Evolutionary conservation across 2,797 vertebrate genomes (phyloP).

Genomic region (Adelosebastes latens): DNA sequence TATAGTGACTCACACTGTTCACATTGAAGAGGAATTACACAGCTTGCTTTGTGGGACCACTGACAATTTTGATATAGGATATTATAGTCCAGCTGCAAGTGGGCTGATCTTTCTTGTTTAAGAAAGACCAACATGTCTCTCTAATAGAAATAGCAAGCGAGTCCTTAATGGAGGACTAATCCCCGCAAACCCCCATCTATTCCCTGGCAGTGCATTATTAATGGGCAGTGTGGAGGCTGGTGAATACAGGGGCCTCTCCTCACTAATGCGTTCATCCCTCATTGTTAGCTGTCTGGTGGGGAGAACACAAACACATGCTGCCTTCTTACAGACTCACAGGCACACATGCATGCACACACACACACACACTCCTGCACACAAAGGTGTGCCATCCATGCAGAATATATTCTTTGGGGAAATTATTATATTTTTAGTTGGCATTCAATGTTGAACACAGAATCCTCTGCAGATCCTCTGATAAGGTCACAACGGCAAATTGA

Average conservation of each 20-base stretch:
- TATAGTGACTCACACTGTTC: neutral
- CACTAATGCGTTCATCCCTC: slow-evolving; percentile 79
- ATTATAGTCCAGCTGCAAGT: slow-evolving; percentile 64
- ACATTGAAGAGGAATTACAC: slow-evolving; percentile 14
- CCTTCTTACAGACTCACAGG: slow-evolving; percentile 5
- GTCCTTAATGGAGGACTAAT: slow-evolving; percentile 79
- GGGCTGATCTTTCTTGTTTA: slow-evolving; percentile 62
- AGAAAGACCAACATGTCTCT: slow-evolving; percentile 68
- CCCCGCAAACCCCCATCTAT: slow-evolving; percentile 68
- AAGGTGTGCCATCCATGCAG: slow-evolving; percentile 38
- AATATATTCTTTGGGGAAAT: slow-evolving; percentile 58
- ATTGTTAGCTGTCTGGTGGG: slow-evolving; percentile 71
- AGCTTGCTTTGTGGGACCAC: slow-evolving; percentile 19
- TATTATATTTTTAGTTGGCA: slow-evolving; percentile 58
- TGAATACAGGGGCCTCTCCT: slow-evolving; percentile 72
- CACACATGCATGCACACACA: neutral
- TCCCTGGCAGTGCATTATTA: slow-evolving; percentile 79
- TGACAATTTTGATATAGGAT: slow-evolving; percentile 53
- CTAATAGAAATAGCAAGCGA: slow-evolving; percentile 74
- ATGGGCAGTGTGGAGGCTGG: slow-evolving; percentile 72
- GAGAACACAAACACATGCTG: slow-evolving; percentile 45
- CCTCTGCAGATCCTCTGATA: slow-evolving; percentile 70
- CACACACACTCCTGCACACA: neutral
- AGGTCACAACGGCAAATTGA: slow-evolving; percentile 73
- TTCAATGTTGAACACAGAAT: slow-evolving; percentile 50